These are phyloP conservation scores for Torymus auratus DNA, from an alignment of 2,888 invertebrate genomes.

Conservation along the genomic window DNA sequence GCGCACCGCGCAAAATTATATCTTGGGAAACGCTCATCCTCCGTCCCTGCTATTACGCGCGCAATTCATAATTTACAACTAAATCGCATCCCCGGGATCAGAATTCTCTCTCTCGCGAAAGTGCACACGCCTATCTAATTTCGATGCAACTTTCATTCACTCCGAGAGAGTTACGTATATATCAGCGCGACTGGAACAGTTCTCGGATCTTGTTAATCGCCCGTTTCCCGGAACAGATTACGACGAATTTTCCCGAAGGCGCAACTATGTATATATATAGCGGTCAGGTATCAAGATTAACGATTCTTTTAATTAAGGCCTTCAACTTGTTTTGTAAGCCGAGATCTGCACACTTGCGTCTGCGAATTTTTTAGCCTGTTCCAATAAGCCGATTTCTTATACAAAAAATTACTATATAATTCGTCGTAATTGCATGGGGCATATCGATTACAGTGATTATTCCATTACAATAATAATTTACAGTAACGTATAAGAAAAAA, in stretches of 20 bases:
- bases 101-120: not conserved
- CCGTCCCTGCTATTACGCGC: no score
- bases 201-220: constrained; percentile 24
- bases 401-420: no score
- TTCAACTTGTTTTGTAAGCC: not conserved
- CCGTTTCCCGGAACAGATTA: constrained; percentile 38
- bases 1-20: no score
- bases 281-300: constrained; percentile 27
- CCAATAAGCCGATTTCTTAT: no score
- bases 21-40: no score
- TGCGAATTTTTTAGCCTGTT: no score
- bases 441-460: no score
- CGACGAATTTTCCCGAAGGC: constrained; percentile 18
- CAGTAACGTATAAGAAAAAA: not conserved
- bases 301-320: constrained; percentile 28
- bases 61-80: no score
- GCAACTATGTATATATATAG: not conserved
- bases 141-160: constrained; percentile 10
- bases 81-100: no score
- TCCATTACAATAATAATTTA: no score
- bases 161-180: not conserved
- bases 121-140: constrained; percentile 8
- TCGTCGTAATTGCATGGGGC: no score
- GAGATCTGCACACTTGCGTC: no score
- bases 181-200: not conserved